phyloP scores from a whole-genome alignment of 2,888 invertebrate genomes.

The Xestia xanthographa region DNA sequence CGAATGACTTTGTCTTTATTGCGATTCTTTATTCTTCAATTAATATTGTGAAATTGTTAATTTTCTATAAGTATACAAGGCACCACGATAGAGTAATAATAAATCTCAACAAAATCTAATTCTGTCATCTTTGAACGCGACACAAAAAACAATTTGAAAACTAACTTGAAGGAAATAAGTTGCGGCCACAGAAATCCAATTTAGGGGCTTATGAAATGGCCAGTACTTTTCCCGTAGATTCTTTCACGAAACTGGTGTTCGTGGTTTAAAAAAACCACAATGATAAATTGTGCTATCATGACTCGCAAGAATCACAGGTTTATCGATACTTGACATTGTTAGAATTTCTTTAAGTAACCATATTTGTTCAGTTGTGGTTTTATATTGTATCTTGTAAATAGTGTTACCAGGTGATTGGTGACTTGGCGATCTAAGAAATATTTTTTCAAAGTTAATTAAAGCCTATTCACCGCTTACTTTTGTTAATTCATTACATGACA shows the following conservation, averaged over 20 bases:
- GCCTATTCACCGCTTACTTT: conserved; percentile 35
- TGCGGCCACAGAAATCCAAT: background rate
- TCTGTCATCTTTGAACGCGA: background rate
- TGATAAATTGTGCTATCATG: background rate
- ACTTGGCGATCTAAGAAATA: background rate
- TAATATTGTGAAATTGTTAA: no score
- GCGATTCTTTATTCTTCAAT: background rate
- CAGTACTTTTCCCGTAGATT: background rate
- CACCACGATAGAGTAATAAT: background rate
- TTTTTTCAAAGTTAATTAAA: conserved; percentile 39
- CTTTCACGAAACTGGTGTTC: background rate
- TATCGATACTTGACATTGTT: conserved; percentile 29
- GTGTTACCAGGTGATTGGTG: conserved; percentile 11
- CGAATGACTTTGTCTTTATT: background rate
- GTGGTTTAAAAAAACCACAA: conserved; percentile 4
- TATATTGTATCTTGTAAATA: conserved; percentile 27
- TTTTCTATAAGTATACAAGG: background rate
- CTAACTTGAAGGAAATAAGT: background rate
- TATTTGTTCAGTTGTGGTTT: conserved; percentile 48
- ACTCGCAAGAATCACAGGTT: conserved; percentile 1
- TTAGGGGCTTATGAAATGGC: conserved; percentile 26
- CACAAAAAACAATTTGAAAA: background rate
- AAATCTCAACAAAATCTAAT: background rate
- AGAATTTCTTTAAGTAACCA: conserved; percentile 28
- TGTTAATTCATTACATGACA: conserved; percentile 27